Evolutionary conservation across 2,888 invertebrate species (phyloP).

Genomic region (Hydriomena furcata): DNA sequence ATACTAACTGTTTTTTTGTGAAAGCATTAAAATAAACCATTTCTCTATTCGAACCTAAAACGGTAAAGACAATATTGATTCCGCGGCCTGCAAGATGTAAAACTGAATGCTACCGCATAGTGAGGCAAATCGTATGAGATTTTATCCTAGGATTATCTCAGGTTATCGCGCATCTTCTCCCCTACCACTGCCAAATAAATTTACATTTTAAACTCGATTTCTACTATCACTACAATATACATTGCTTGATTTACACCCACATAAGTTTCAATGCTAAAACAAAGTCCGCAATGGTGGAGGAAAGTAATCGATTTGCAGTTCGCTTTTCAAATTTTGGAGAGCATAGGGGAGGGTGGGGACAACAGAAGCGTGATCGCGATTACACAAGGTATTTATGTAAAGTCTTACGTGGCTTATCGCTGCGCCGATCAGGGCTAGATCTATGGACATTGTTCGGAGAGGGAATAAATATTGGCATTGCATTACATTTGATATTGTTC

Average conservation of each 20-base stretch:
- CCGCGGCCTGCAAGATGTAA: constrained; percentile 45
- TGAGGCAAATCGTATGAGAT: constrained; percentile 70
- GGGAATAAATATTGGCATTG: constrained; percentile 43
- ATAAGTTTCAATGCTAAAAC: not conserved
- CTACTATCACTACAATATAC: constrained; percentile 25
- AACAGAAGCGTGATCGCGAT: constrained; percentile 65
- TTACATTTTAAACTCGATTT: constrained; percentile 17
- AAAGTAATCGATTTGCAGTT: constrained; percentile 2
- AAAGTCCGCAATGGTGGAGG: constrained; percentile 36
- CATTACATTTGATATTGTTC: constrained; percentile 26
- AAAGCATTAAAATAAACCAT: not conserved
- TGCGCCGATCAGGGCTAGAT: constrained; percentile 43
- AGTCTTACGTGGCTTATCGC: constrained; percentile 50
- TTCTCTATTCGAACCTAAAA: not conserved
- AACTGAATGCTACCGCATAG: constrained; percentile 60
- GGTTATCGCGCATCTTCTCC: constrained; percentile 70
- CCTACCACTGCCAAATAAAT: constrained; percentile 42
- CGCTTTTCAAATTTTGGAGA: constrained; percentile 12
- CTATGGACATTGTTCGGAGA: constrained; percentile 42
- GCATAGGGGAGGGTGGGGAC: constrained; percentile 36
- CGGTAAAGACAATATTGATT: constrained; percentile 40
- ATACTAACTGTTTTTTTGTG: no score
- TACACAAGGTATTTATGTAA: constrained; percentile 73
- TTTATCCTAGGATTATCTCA: constrained; percentile 71
- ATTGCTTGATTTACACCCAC: constrained; percentile 30